Evolutionary conservation across 2,113 vertebrate genomes (phyloP).

Genomic region (Gracilinanus agilis): DNA sequence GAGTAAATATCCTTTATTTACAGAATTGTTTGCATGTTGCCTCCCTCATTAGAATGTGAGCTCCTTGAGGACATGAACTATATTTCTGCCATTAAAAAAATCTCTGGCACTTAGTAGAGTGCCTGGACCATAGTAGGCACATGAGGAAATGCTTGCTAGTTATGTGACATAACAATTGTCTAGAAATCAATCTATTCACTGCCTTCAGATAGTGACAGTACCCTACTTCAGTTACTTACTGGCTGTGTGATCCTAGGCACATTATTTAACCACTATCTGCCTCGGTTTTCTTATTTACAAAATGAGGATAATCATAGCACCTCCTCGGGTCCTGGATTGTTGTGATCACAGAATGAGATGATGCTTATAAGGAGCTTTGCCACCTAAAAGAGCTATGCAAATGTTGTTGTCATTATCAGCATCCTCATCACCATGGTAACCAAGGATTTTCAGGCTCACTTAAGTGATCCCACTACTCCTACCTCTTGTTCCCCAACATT

Average conservation of each 20-base stretch:
- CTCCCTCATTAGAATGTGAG: neutral
- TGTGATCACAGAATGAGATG: neutral
- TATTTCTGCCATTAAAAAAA: neutral
- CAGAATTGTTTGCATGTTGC: no score
- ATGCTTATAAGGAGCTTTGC: neutral
- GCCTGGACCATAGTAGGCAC: neutral
- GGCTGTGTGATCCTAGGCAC: neutral
- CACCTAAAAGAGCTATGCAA: neutral
- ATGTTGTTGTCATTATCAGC: neutral
- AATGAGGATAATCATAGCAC: neutral
- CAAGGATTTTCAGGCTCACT: conserved; percentile 15
- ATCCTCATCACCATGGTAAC: no score
- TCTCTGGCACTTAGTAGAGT: neutral
- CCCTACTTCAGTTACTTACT: neutral
- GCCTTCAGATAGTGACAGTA: neutral
- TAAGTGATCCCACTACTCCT: neutral
- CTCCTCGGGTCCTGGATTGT: neutral
- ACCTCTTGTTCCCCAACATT: neutral
- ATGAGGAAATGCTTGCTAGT: neutral
- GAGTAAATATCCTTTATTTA: no score
- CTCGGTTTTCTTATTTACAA: neutral
- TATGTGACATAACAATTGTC: neutral
- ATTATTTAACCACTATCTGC: neutral
- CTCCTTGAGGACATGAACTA: neutral
- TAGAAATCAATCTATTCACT: neutral